Conservation (phyloP, 2,113 vertebrate species). For the Camarhynchus parvulus region DNA sequence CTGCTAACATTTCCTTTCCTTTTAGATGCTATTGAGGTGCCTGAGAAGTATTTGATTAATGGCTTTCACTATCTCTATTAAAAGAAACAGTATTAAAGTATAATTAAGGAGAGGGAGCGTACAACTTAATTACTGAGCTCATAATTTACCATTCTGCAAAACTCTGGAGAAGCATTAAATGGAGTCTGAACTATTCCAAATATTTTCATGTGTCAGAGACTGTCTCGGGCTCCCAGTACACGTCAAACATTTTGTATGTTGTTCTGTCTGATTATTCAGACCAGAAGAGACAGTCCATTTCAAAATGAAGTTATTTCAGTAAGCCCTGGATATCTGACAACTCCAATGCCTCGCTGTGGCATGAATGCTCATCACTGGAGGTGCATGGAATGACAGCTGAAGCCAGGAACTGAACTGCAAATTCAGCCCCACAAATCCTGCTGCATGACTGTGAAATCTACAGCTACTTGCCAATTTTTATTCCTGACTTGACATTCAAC, state of each 20-base stretch:
- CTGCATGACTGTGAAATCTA: slow-evolving; percentile 41
- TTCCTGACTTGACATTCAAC: slow-evolving; percentile 45
- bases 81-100: neutral
- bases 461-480: slow-evolving; percentile 57
- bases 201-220: slow-evolving; percentile 20
- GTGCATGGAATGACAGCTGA: slow-evolving; percentile 37
- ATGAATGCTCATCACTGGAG: neutral
- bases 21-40: neutral
- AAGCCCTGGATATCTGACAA: slow-evolving; percentile 43
- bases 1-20: neutral
- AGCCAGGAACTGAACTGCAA: slow-evolving; percentile 34
- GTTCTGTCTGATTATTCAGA: slow-evolving; percentile 38
- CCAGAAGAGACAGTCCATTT: slow-evolving; percentile 42
- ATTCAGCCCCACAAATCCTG: slow-evolving; percentile 54
- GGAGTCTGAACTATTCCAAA: neutral
- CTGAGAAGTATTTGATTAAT: neutral
- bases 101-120: neutral
- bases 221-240: neutral
- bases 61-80: neutral
- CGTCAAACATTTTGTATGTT: slow-evolving; percentile 31
- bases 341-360: neutral
- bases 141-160: neutral
- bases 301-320: slow-evolving; percentile 60
- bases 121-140: neutral
- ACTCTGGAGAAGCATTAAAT: neutral